Conservation (phyloP, 1,140 invertebrate genomes). For the Eupeodes corollae region DNA sequence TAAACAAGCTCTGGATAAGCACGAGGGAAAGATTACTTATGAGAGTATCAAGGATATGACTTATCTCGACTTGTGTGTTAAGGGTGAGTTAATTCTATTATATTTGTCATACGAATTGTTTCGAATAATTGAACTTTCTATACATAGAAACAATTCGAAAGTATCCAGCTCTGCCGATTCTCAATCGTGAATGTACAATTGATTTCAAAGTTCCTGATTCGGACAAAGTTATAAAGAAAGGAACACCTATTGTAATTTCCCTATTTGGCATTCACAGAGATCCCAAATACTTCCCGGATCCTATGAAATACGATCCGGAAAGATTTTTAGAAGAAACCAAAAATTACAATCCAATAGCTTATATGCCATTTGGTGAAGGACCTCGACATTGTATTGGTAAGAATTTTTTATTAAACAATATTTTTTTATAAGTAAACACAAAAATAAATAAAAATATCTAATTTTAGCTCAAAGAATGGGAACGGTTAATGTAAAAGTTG, state of each 20-base stretch:
- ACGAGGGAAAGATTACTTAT: conserved; percentile 41
- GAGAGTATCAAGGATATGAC: conserved; percentile 43
- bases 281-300: conserved; percentile 48
- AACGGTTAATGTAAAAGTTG: conserved; percentile 25
- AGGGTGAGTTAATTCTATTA: conserved; percentile 4
- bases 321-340: conserved; percentile 44
- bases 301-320: conserved; percentile 52
- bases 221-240: conserved; percentile 36
- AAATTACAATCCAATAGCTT: conserved; percentile 34
- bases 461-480: conserved; percentile 19
- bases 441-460: neutral
- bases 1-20: conserved; percentile 32
- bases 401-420: neutral
- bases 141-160: conserved; percentile 44
- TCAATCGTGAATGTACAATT: conserved; percentile 31
- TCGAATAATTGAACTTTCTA: neutral
- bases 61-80: conserved; percentile 44
- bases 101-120: neutral
- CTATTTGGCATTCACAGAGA: conserved; percentile 40
- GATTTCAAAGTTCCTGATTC: conserved; percentile 37
- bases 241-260: conserved; percentile 37
- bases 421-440: neutral
- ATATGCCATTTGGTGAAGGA: conserved; percentile 57
- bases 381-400: conserved; percentile 52
- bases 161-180: conserved; percentile 46